Evolutionary conservation across 2,797 vertebrate species (phyloP).

Genomic region (Paramormyrops hopkinsi): DNA sequence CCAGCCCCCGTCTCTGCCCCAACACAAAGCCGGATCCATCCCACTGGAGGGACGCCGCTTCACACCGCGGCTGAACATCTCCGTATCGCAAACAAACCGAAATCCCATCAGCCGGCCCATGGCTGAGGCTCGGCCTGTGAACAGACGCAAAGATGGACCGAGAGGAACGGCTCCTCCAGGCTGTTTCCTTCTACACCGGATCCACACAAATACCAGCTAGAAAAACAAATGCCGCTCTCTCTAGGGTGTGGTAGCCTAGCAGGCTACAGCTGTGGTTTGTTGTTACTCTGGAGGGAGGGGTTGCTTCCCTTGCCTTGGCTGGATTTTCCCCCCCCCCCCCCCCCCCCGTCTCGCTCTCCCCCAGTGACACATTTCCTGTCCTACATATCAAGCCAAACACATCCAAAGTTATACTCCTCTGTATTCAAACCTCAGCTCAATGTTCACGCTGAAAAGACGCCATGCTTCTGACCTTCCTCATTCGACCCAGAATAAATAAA

Average conservation of each 20-base stretch:
- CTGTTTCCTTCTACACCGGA: slow-evolving; percentile 10
- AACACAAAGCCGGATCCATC: slow-evolving; percentile 25
- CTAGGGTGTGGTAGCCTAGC: slow-evolving; percentile 59
- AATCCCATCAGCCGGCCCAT: not conserved
- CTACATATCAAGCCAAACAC: slow-evolving; percentile 41
- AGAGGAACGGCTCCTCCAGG: not conserved
- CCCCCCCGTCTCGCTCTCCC: not conserved
- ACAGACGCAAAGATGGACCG: not conserved
- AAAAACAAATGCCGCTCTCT: slow-evolving; percentile 56
- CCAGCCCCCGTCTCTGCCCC: slow-evolving; percentile 15
- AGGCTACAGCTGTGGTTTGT: slow-evolving; percentile 65
- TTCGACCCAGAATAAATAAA: not conserved
- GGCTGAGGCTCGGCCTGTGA: not conserved
- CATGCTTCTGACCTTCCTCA: not conserved
- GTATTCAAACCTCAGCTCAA: slow-evolving; percentile 23
- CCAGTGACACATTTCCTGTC: slow-evolving; percentile 59
- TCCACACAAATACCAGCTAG: slow-evolving; percentile 56
- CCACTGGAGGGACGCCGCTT: slow-evolving; percentile 36
- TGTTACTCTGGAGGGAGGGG: slow-evolving; percentile 51
- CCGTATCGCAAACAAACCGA: not conserved
- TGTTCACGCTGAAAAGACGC: not conserved
- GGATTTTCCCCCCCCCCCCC: not conserved
- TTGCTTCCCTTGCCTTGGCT: slow-evolving; percentile 27
- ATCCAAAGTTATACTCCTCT: slow-evolving; percentile 36
- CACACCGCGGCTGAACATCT: slow-evolving; percentile 20